A percentile compares a stretch with the other conserved stretches of the same genome.
Conservation (phyloP, 2,797 vertebrate genomes). For the Danio albolineatus region DNA sequence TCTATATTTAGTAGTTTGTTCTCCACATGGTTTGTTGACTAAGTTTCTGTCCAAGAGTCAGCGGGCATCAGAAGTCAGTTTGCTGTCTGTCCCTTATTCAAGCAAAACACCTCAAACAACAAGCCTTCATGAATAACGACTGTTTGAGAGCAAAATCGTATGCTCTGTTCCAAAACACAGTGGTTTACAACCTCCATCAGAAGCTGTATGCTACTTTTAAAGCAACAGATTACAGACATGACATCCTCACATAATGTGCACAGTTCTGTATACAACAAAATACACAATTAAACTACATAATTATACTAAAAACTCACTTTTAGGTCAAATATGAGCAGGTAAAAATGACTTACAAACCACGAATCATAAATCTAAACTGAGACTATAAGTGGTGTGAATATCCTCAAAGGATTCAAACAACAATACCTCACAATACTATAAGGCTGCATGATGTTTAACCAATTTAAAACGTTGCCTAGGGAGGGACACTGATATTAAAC, state of each 20-base stretch:
- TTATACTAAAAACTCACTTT: too few species aligned
- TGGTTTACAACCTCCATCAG: not conserved
- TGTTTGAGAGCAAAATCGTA: too few species aligned
- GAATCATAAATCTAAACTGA: too few species aligned
- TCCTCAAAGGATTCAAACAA: not conserved
- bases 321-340: too few species aligned
- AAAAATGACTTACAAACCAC: too few species aligned
- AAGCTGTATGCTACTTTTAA: not conserved
- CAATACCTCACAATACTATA: not conserved
- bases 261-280: not conserved
- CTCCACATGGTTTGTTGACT: slow-evolving; percentile 51
- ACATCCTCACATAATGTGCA: not conserved
- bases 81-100: not conserved
- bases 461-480: not conserved
- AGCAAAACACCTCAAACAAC: not conserved
- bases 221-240: not conserved
- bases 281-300: not conserved
- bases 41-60: slow-evolving; percentile 10
- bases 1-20: slow-evolving; percentile 66
- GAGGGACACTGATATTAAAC: not conserved
- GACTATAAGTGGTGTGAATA: not conserved
- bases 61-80: not conserved
- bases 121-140: not conserved
- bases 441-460: too few species aligned
- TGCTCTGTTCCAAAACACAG: not conserved